Percentiles rank a stretch among this genome's conserved stretches.
phyloP scores from a whole-genome alignment of 2,888 invertebrate genomes.

The Tenthredo notha region DNA sequence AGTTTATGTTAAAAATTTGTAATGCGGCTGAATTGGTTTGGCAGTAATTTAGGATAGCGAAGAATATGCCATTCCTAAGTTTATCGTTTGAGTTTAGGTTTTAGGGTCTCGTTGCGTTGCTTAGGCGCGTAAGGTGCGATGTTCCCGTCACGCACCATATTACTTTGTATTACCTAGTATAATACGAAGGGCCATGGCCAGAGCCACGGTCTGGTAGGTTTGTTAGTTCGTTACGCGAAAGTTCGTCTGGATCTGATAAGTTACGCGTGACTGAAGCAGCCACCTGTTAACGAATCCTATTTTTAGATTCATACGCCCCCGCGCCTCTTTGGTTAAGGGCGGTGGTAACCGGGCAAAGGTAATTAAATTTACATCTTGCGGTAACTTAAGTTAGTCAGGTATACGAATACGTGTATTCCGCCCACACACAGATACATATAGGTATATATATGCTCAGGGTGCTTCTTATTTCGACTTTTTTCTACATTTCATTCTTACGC shows the following conservation, averaged over 20 bases:
- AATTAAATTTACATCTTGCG: slow-evolving; percentile 43
- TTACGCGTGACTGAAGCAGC: slow-evolving; percentile 48
- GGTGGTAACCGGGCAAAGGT: slow-evolving; percentile 5
- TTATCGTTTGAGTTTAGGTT: slow-evolving; percentile 14
- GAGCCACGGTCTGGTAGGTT: slow-evolving; percentile 40
- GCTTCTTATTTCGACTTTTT: too few relatives aligned
- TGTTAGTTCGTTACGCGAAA: slow-evolving; percentile 46
- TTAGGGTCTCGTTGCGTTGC: slow-evolving; percentile 41
- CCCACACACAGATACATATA: background rate
- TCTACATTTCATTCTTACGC: too few relatives aligned
- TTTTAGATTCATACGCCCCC: slow-evolving; percentile 36
- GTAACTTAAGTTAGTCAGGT: slow-evolving; percentile 12
- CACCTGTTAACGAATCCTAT: slow-evolving; percentile 51
- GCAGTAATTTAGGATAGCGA: background rate
- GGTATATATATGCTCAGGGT: background rate
- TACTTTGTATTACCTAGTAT: slow-evolving; percentile 31
- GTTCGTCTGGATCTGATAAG: slow-evolving; percentile 42
- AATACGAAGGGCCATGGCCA: slow-evolving; percentile 25
- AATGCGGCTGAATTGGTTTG: background rate
- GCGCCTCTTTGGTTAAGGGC: slow-evolving; percentile 1
- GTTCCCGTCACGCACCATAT: slow-evolving; percentile 31
- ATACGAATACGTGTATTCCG: background rate
- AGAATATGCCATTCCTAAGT: background rate
- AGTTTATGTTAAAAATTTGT: background rate
- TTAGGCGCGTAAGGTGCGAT: background rate